Conservation (phyloP, 1,140 invertebrate genomes). For the Heterodera schachtii region DNA sequence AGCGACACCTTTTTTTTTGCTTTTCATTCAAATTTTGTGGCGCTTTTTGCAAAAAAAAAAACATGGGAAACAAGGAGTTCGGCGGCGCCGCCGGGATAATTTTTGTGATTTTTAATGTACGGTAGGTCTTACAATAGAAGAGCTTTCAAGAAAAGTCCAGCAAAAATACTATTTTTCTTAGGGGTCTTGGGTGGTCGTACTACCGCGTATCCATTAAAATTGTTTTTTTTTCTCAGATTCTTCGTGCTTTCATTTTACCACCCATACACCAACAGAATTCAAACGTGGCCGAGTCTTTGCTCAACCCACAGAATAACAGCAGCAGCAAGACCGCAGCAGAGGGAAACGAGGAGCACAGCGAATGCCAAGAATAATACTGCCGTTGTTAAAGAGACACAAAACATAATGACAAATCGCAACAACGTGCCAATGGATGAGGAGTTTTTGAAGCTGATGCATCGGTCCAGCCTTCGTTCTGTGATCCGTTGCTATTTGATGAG, state of each 20-base stretch:
- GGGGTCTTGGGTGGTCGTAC: no score
- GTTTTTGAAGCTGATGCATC: slow-evolving; percentile 15
- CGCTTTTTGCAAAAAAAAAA: no score
- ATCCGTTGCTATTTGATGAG: slow-evolving; percentile 25
- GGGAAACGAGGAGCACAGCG: no score
- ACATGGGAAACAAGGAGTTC: no score
- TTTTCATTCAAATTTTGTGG: no score
- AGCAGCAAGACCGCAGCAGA: not conserved
- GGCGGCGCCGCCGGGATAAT: no score
- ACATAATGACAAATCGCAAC: not conserved
- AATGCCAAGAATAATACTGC: slow-evolving; percentile 7
- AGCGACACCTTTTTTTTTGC: no score
- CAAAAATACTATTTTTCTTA: no score
- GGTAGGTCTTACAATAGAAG: no score
- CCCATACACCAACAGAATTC: not conserved
- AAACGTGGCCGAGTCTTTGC: no score
- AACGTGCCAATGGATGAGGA: not conserved
- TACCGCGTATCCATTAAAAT: not conserved
- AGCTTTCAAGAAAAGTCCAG: no score
- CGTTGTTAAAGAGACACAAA: not conserved
- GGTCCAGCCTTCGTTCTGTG: slow-evolving; percentile 23
- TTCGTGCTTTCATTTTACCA: slow-evolving; percentile 18
- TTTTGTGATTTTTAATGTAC: no score
- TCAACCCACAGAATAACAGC: not conserved
- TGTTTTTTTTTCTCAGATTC: slow-evolving; percentile 11